These are phyloP conservation scores for Diachasma alloeum DNA, from an alignment of 1,140 invertebrate species.

Conservation along the genomic window DNA sequence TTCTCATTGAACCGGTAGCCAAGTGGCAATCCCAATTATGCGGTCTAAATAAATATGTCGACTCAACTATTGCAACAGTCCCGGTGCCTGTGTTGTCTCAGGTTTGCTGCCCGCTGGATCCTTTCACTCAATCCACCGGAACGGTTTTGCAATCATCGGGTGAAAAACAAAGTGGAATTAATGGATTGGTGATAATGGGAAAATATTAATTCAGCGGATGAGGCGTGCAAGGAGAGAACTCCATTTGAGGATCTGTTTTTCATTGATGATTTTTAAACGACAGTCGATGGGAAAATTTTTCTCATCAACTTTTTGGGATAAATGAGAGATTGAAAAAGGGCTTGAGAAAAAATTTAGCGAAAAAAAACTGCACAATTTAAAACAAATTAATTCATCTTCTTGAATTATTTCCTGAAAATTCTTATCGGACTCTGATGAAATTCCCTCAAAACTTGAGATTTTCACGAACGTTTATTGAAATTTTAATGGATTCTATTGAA, in stretches of 20 bases:
- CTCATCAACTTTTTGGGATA: no score
- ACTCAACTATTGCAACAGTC: constrained; percentile 9
- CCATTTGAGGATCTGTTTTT: background rate
- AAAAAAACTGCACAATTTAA: no score
- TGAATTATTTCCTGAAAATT: background rate
- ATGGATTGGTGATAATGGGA: background rate
- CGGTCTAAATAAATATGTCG: background rate
- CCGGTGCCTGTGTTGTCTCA: background rate
- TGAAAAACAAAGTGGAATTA: constrained; percentile 1
- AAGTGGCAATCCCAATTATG: constrained; percentile 20
- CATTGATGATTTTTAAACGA: background rate
- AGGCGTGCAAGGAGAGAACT: no score
- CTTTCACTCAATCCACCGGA: constrained; percentile 17
- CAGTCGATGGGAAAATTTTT: background rate
- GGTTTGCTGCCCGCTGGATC: background rate
- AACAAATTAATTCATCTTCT: no score
- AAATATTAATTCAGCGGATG: background rate
- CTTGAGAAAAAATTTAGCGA: no score
- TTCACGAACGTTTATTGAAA: no score
- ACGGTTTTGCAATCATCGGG: constrained; percentile 15
- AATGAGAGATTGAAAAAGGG: no score
- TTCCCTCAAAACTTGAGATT: no score
- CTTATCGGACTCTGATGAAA: background rate
- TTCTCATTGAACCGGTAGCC: background rate
- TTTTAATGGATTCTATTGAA: no score